Percentiles rank a stretch among this genome's conserved stretches.
Evolutionary conservation across 1,140 invertebrate genomes (phyloP).

Genomic region (Drosophila virilis): DNA sequence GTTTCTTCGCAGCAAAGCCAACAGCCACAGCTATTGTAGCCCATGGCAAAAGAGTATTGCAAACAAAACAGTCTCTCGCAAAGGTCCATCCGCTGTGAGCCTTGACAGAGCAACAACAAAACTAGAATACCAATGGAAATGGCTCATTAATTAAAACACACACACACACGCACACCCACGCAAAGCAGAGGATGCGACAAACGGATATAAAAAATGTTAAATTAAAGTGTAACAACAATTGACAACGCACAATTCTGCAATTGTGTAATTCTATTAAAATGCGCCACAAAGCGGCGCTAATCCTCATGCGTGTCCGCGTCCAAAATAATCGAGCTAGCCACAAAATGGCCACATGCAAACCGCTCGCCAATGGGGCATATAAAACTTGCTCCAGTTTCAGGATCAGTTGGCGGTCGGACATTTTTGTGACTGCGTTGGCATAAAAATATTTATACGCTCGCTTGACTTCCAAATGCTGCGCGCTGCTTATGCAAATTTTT

Average conservation of each 20-base stretch:
- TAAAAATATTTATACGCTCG: constrained; percentile 78
- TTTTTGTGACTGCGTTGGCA: constrained; percentile 68
- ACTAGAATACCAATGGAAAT: constrained; percentile 30
- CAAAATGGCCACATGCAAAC: constrained; percentile 50
- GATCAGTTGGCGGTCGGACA: neutral
- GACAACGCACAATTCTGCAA: constrained; percentile 18
- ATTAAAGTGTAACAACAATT: constrained; percentile 17
- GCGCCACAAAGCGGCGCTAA: constrained; percentile 67
- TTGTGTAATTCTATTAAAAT: constrained; percentile 72
- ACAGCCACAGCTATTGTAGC: neutral
- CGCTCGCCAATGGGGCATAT: neutral
- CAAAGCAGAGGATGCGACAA: neutral
- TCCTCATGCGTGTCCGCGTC: constrained; percentile 54
- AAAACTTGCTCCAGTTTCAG: neutral
- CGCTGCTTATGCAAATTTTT: constrained; percentile 78
- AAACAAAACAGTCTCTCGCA: constrained; percentile 9
- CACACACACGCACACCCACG: constrained; percentile 2
- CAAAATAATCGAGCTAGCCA: constrained; percentile 53
- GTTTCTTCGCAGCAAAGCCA: neutral
- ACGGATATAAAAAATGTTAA: neutral
- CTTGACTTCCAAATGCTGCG: constrained; percentile 72
- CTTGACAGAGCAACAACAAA: constrained; percentile 29
- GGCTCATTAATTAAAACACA: constrained; percentile 60
- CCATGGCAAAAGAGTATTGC: constrained; percentile 21
- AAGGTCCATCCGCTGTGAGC: constrained; percentile 28